Base-by-base conservation (phyloP, 1,140 invertebrate species). In the Drosophila parvula region DNA sequence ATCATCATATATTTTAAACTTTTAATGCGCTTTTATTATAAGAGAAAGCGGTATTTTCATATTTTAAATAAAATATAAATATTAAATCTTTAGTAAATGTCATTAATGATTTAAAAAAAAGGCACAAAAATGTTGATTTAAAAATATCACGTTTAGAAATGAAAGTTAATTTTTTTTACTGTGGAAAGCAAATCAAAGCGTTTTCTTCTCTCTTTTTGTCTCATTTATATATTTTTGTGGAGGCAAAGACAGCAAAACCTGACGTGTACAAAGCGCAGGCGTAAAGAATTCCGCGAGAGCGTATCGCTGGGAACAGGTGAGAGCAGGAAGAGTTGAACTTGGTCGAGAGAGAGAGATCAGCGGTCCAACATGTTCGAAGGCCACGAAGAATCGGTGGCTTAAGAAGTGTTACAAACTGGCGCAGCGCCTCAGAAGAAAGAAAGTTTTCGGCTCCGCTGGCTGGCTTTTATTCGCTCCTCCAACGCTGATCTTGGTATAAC, bases 371-470 rank as follows among this genome's bases (percentile, higher is more conserved):
- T 84, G 80, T 84, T 84, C 58, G 60, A 69, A 36, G 58, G 28
- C 7, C 41, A 18, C 40, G 18, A 59, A 79, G 81, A 68, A 65
- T 63, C 28, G 50, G 44, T 45, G 78, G 75, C 88, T 90, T 91
- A 91, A 91, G 89, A 91, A 91, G 89, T 86, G 76, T 91, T 85
- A 85, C 81, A 91, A 78, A 65, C 81, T 76, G 68, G 69, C 63
- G 62, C 61, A 68, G 69, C 55, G 55, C 38, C 71, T 55, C 89
- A 91, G 79, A 89, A 85, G 89, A 89, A 89, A 91, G 89, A 91
- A 91, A 91, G 89, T 91, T 91, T 91, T 79, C 81, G 74, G 53
- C 71, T 71, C 82, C 64, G 81, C 75, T 78, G 81, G 89, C 80
- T 89, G 89, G 89, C 78, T 89, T 79, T 59, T 68, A 44, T 48